Evolutionary conservation across 2,797 vertebrate species (phyloP).

Genomic region (Mormyrops boulengeri): DNA sequence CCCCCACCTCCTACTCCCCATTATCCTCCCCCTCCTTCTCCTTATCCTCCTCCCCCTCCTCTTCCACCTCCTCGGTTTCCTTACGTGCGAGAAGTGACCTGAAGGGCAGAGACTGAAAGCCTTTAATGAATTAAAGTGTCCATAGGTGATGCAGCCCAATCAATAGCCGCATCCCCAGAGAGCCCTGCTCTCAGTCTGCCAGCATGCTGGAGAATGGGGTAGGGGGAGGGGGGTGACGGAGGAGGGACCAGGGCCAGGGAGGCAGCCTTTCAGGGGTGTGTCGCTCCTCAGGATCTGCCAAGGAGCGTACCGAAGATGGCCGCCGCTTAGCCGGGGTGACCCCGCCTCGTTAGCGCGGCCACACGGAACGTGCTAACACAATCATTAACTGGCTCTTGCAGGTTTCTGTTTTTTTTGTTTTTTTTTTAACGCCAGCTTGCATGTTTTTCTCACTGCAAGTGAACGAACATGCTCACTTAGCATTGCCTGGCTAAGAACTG

Average conservation of each 20-base stretch:
- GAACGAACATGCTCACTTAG: not conserved
- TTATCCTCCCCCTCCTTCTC: not conserved
- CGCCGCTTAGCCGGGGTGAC: not conserved
- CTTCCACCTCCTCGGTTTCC: not conserved
- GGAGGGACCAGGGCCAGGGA: constrained; percentile 20
- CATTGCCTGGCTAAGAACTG: not conserved
- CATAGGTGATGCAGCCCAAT: constrained; percentile 30
- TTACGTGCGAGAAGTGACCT: constrained; percentile 10
- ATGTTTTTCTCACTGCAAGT: not conserved
- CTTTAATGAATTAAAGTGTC: constrained; percentile 27
- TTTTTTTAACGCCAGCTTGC: not conserved
- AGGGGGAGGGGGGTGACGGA: not conserved
- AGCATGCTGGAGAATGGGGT: not conserved
- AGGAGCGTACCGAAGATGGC: not conserved
- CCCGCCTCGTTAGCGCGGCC: not conserved
- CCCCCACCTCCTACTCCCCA: not conserved
- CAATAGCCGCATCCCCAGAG: constrained; percentile 24
- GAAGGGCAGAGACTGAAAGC: constrained; percentile 21
- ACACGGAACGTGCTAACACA: not conserved
- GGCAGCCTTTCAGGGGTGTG: not conserved
- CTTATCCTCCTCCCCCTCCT: not conserved
- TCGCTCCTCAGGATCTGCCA: not conserved
- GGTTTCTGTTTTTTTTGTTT: not conserved
- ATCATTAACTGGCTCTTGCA: not conserved
- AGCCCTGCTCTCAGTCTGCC: constrained; percentile 9